Conservation (phyloP, 2,797 vertebrate species). For the Tauraco hartlaubi region DNA sequence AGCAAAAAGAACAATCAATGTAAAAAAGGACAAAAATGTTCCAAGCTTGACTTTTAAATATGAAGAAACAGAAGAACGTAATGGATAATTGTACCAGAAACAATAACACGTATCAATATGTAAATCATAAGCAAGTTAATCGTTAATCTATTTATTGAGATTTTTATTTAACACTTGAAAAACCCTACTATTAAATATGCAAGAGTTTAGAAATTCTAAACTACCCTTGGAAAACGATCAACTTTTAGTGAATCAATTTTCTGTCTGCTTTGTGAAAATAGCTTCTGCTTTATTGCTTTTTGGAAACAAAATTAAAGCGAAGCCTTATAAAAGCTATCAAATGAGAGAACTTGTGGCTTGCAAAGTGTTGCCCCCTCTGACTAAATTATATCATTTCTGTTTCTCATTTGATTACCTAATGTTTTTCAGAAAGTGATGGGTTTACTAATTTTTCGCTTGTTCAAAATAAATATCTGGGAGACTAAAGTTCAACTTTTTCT, state of each 20-base stretch:
- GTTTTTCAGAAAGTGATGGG: constrained; percentile 13
- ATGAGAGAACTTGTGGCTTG: constrained; percentile 11
- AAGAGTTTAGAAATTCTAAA: constrained; percentile 63
- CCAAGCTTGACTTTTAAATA: constrained; percentile 17
- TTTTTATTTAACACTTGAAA: constrained; percentile 61
- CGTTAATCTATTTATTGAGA: constrained; percentile 12
- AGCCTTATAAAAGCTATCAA: constrained; percentile 58
- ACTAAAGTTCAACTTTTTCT: not conserved
- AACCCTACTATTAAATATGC: constrained; percentile 44
- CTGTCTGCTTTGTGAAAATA: constrained; percentile 69
- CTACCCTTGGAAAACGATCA: constrained; percentile 67
- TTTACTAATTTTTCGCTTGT: not conserved
- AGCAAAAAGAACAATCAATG: constrained; percentile 27
- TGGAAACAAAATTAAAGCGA: constrained; percentile 66
- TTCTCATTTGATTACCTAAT: constrained; percentile 40
- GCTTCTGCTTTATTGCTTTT: constrained; percentile 72
- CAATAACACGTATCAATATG: not conserved
- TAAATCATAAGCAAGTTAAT: constrained; percentile 7
- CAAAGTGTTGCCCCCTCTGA: constrained; percentile 16
- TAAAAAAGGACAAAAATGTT: constrained; percentile 36
- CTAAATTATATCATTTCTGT: constrained; percentile 33
- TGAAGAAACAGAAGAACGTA: not conserved
- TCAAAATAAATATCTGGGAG: not conserved
- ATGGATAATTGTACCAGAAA: constrained; percentile 8
- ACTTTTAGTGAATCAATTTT: constrained; percentile 68